phyloP scores from a whole-genome alignment of 2,113 vertebrate genomes.

The Vulpes lagopus region DNA sequence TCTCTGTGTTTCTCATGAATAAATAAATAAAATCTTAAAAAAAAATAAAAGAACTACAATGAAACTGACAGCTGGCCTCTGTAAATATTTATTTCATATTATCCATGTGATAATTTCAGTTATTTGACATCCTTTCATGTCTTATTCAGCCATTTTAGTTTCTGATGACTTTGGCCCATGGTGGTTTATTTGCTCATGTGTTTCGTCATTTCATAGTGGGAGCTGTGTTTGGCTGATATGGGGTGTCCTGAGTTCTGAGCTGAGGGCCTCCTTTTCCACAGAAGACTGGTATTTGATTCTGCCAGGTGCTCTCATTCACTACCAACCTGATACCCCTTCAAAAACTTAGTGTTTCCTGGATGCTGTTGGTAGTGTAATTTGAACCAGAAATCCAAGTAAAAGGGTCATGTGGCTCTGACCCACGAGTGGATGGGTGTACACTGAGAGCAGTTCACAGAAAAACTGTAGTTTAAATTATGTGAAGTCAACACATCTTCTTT shows the following conservation, averaged over 20 bases:
- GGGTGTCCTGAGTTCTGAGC: background rate
- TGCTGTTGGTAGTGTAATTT: background rate
- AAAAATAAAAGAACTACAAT: background rate
- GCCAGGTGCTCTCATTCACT: background rate
- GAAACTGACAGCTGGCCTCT: background rate
- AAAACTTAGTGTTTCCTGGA: background rate
- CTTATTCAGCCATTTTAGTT: background rate
- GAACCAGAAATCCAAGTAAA: background rate
- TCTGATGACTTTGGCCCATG: background rate
- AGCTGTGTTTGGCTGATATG: background rate
- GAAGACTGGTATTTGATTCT: background rate
- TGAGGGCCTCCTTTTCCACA: background rate
- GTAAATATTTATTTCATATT: background rate
- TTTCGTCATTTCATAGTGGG: background rate
- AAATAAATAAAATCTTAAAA: no score
- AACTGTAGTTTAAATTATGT: constrained; percentile 72
- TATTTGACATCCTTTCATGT: background rate
- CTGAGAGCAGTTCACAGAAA: constrained; percentile 56
- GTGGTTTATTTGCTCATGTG: background rate
- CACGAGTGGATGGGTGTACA: constrained; percentile 77
- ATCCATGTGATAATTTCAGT: background rate
- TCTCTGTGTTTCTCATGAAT: no score
- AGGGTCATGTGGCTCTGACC: constrained; percentile 70
- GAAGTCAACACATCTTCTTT: constrained; percentile 80
- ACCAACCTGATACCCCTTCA: background rate